Percentiles rank a stretch among this genome's conserved stretches.
Conservation (phyloP, 37 sponge, comb jelly and placozoan species). For the Spongilla lacustris region DNA sequence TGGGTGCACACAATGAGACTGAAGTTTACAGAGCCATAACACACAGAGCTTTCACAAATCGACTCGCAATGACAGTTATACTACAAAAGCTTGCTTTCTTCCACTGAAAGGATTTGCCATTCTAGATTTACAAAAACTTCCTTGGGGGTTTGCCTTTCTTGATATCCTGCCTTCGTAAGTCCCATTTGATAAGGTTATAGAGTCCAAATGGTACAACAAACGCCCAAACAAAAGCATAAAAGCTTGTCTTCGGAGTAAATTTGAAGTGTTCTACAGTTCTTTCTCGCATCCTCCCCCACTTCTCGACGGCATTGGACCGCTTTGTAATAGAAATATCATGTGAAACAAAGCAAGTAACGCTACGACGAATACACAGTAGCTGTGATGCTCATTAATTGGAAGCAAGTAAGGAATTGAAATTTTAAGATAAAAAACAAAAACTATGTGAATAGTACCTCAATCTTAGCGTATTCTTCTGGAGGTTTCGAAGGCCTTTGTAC, state of each 20-base stretch:
- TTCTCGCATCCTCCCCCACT: conserved; percentile 81
- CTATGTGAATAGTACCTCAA: too few species aligned
- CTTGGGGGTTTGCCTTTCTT: too few species aligned
- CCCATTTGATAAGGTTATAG: conserved; percentile 56
- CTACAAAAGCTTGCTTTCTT: too few species aligned
- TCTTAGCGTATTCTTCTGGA: conserved; percentile 45
- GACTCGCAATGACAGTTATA: background rate
- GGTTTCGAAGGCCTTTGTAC: conserved; percentile 54
- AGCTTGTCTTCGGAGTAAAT: conserved; percentile 61
- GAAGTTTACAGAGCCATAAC: background rate
- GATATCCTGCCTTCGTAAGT: conserved; percentile 38
- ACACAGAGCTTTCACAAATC: background rate
- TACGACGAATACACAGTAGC: background rate
- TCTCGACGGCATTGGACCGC: conserved; percentile 73
- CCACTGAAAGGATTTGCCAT: too few species aligned
- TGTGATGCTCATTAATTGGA: background rate
- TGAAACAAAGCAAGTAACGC: background rate
- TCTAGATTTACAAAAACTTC: too few species aligned
- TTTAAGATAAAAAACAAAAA: too few species aligned
- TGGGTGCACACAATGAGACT: too few species aligned
- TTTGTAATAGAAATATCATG: background rate
- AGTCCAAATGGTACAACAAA: conserved; percentile 58
- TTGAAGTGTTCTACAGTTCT: conserved; percentile 73
- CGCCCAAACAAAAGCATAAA: conserved; percentile 66
- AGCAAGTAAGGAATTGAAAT: background rate